Conservation (phyloP, 2,113 vertebrate species). For the Nipponia nippon region DNA sequence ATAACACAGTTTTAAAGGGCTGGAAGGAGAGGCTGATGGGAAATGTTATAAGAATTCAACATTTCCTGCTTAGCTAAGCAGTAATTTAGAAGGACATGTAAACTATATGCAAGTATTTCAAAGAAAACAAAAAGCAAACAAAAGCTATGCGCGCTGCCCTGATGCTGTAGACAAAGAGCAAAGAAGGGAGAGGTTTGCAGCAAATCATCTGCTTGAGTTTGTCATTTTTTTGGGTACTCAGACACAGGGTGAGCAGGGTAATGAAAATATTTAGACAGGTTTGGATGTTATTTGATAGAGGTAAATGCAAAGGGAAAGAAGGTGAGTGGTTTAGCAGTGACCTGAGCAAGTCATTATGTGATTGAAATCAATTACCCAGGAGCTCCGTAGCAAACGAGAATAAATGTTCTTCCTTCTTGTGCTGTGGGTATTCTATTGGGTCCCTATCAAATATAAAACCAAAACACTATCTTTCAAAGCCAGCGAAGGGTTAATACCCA, state of each 20-base stretch:
- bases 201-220: background rate
- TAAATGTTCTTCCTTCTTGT: background rate
- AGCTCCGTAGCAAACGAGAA: background rate
- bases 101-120: slow-evolving; percentile 15
- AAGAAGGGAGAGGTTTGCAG: slow-evolving; percentile 18
- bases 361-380: background rate
- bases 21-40: slow-evolving; percentile 31
- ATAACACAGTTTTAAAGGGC: slow-evolving; percentile 12
- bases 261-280: background rate
- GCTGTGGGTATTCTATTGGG: background rate
- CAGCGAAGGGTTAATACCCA: background rate
- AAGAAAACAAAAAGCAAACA: slow-evolving; percentile 47
- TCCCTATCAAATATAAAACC: background rate
- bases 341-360: background rate
- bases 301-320: background rate
- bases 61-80: slow-evolving; percentile 58
- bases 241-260: background rate
- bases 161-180: background rate
- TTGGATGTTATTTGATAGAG: background rate
- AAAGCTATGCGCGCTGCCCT: background rate
- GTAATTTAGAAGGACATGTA: slow-evolving; percentile 27
- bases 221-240: background rate
- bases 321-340: background rate
- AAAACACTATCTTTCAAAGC: background rate
- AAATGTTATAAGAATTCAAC: slow-evolving; percentile 41